These are phyloP conservation scores for Eleutherodactylus coqui DNA, from an alignment of 2,797 vertebrate genomes.

Conservation along the genomic window DNA sequence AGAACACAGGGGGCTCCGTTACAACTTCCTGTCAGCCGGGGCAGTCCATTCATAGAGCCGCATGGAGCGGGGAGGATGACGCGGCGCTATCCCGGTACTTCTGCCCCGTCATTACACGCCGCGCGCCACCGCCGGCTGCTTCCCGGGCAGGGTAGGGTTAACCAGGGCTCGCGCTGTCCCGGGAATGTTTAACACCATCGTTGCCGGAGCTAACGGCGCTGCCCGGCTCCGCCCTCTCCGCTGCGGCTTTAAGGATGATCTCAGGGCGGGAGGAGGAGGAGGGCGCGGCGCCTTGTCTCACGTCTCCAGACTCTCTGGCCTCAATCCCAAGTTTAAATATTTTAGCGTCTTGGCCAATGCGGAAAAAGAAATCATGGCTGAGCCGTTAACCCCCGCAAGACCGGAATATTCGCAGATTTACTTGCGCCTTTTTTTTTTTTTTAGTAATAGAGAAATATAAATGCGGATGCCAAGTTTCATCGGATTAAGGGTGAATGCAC, in stretches of 20 bases:
- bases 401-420: no score
- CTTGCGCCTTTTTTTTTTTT: no score
- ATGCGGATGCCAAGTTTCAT: no score
- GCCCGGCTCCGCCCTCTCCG: not conserved
- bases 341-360: constrained; percentile 46
- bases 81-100: not conserved
- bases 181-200: not conserved
- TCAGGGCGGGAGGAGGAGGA: constrained; percentile 42
- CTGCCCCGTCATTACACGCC: not conserved
- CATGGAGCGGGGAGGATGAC: not conserved
- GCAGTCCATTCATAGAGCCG: constrained; percentile 51
- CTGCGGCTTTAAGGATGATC: constrained; percentile 59
- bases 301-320: constrained; percentile 52
- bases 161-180: not conserved
- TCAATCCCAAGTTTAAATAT: constrained; percentile 58
- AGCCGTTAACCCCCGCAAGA: not conserved
- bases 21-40: constrained; percentile 57
- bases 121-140: no score
- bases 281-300: constrained; percentile 52
- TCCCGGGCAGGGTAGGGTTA: not conserved
- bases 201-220: not conserved
- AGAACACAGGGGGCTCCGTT: constrained; percentile 37
- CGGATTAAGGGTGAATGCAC: no score
- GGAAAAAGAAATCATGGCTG: constrained; percentile 38
- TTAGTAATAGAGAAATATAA: no score